Evolutionary conservation across 2,797 vertebrate genomes (phyloP), one percentile per base, ranked within the genome.

Genomic region (Anguilla anguilla): DNA sequence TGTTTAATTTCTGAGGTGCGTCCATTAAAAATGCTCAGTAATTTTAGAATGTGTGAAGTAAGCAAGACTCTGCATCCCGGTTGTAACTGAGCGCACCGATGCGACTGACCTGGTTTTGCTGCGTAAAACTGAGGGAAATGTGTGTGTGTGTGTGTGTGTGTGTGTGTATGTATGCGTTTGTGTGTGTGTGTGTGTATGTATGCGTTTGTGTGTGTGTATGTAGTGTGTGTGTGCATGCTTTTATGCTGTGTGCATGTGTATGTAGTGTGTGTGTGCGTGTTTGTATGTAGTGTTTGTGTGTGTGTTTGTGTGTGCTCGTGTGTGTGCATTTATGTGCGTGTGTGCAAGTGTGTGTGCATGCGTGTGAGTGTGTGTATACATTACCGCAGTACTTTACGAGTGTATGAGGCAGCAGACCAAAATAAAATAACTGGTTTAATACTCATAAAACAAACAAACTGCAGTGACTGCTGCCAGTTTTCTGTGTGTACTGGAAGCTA

Each of bases 141-240:
- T 72, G 43, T 31, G 43, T 69, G 39, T 49, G 86, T 87, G 86
- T 86, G n/a, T 28, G 3, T 69, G 25, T 28, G 25, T 69, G 25
- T 9, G 64, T 9, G 4, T 28, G 64, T 25, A 1, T 28, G 25
- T 69, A 2, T 10, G 25, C 28, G 5, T 11, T 3, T 55, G 53
- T 10, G 53, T 55, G 53, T 55, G 53, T 55, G 1, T 22, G 1
- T 13, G 53, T 25, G 61, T 64, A 4, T 25, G 7, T 64, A 22
- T 64, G 61, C 15, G 19, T 59, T 13, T 59, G 57, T 61, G 57
- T 25, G 49, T 85, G 35, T 64, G 57, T 64, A 13, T 7, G 15
- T 85, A 49, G 43, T 31, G 25, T 69, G 59, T 69, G 87, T 87
- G 86, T 86, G 59, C 85, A 85, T n/a, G 64, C 5, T 4, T 28